Percentiles rank a stretch among this genome's conserved stretches.
Conservation (phyloP, 2,888 invertebrate species). For the Drosophila mercatorum region DNA sequence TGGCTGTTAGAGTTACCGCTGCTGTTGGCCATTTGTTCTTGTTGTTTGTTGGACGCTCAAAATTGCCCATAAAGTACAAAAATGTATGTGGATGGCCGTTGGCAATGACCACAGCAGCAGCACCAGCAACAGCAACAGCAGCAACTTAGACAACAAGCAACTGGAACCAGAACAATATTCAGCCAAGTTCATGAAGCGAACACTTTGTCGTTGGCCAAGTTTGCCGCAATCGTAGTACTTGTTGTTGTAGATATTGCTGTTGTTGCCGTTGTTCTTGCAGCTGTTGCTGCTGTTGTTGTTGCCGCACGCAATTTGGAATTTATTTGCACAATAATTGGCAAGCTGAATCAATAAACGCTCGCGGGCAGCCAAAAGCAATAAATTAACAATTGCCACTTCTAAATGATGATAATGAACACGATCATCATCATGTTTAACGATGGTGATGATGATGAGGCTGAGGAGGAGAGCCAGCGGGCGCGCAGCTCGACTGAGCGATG, state of each 20-base stretch:
- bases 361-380: constrained; percentile 69
- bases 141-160: constrained; percentile 21
- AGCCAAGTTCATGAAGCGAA: constrained; percentile 56
- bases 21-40: constrained; percentile 58
- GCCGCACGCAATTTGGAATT: constrained; percentile 77
- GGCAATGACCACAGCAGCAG: constrained; percentile 49
- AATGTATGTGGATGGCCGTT: constrained; percentile 67
- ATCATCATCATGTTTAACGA: constrained; percentile 8
- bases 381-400: constrained; percentile 75
- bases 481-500: constrained; percentile 20
- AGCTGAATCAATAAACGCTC: constrained; percentile 77
- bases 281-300: constrained; percentile 34
- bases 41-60: constrained; percentile 47
- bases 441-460: constrained; percentile 3
- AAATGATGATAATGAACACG: constrained; percentile 31
- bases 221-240: constrained; percentile 35
- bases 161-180: constrained; percentile 33
- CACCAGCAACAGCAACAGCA: constrained; percentile 19
- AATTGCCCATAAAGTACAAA: constrained; percentile 75
- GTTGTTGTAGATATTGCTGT: constrained; percentile 17
- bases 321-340: constrained; percentile 80
- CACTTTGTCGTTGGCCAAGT: constrained; percentile 48
- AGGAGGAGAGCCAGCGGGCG: not conserved
- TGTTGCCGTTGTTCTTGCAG: constrained; percentile 15
- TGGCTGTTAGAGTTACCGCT: constrained; percentile 44